A percentile compares a stretch with the other conserved stretches of the same genome.
Evolutionary conservation across 2,113 vertebrate genomes (phyloP).

Genomic region (Lipophrys pholis): DNA sequence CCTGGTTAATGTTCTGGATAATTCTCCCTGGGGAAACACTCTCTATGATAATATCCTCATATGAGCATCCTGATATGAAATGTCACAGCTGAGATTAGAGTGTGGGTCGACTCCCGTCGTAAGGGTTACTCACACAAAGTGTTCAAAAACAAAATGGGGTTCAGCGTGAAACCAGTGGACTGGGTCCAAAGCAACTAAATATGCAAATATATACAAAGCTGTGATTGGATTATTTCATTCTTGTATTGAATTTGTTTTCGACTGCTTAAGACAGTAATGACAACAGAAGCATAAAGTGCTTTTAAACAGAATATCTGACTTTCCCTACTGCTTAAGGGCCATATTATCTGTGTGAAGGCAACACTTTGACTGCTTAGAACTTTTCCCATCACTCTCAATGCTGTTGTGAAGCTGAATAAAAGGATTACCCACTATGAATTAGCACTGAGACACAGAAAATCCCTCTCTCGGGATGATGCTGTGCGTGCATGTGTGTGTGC

Average conservation of each 20-base stretch:
- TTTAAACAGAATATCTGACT: no score
- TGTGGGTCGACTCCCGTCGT: conserved; percentile 3
- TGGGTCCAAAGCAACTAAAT: conserved; percentile 51
- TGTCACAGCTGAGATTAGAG: conserved; percentile 72
- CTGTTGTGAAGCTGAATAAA: conserved; percentile 69
- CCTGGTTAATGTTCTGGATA: conserved; percentile 85
- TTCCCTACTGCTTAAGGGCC: no score
- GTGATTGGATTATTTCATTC: conserved; percentile 63
- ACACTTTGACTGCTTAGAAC: conserved; percentile 37
- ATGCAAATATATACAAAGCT: conserved; percentile 60
- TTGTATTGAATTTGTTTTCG: conserved; percentile 31
- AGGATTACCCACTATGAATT: conserved; percentile 79
- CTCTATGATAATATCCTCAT: conserved; percentile 81
- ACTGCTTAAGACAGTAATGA: conserved; percentile 31
- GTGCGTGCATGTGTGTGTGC: conserved; percentile 39
- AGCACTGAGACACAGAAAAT: conserved; percentile 65
- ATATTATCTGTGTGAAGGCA: conserved; percentile 39
- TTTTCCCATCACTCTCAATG: conserved; percentile 55
- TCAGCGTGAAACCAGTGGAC: conserved; percentile 26
- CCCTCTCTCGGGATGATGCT: conserved; percentile 66
- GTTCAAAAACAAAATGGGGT: conserved; percentile 53
- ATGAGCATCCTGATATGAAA: conserved; percentile 74
- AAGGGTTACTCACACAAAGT: conserved; percentile 36
- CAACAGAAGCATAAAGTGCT: not conserved
- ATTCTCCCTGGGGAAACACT: conserved; percentile 76